Conservation (phyloP, 2,113 vertebrate species). For the Strix uralensis region DNA sequence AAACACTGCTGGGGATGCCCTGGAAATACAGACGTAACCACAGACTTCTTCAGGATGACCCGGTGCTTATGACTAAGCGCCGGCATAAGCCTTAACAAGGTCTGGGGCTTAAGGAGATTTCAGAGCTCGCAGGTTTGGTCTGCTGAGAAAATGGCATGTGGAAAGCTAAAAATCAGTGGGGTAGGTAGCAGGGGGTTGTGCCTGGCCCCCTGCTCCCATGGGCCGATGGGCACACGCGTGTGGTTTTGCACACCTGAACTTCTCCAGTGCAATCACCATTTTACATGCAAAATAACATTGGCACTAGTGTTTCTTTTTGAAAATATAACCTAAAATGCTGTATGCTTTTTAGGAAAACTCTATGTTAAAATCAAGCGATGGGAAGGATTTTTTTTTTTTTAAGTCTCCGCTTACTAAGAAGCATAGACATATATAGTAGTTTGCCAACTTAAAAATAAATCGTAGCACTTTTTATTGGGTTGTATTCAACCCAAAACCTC, state of each 20-base stretch:
- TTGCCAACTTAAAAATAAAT: not conserved
- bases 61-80: rapidly evolving
- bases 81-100: not conserved
- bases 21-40: not conserved
- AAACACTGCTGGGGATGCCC: not conserved
- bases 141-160: not conserved
- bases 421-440: not conserved
- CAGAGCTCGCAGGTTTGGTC: not conserved
- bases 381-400: not conserved
- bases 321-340: not conserved
- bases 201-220: rapidly evolving
- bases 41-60: not conserved
- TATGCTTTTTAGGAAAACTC: rapidly evolving
- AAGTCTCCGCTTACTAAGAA: not conserved
- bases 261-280: not conserved
- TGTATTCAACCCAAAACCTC: not conserved
- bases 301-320: not conserved
- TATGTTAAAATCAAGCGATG: not conserved
- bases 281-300: not conserved
- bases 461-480: not conserved
- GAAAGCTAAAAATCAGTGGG: not conserved
- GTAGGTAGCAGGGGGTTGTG: not conserved
- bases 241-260: not conserved
- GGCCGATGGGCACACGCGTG: rapidly evolving
- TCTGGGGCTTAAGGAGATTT: not conserved